Evolutionary conservation across 1,140 invertebrate genomes (phyloP).

Genomic region (Carposina sasakii): DNA sequence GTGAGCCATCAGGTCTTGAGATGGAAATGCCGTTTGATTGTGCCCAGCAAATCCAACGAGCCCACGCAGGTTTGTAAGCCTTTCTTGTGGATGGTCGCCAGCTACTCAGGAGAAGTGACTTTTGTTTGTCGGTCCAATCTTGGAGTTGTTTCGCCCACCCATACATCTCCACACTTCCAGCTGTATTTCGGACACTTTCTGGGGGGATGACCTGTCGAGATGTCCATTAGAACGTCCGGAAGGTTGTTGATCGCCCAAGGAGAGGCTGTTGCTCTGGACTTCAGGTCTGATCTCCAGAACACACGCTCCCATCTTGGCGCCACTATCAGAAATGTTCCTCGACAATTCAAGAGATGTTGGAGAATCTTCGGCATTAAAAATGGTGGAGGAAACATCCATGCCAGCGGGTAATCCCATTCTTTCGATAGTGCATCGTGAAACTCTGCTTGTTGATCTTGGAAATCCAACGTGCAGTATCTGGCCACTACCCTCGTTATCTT

Average conservation of each 20-base stretch:
- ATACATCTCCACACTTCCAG: constrained; percentile 10
- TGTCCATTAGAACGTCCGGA: not conserved
- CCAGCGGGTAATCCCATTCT: not conserved
- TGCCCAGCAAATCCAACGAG: not conserved
- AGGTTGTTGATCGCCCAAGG: no score
- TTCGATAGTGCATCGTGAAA: constrained; percentile 18
- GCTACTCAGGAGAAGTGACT: not conserved
- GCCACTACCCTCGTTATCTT: not conserved
- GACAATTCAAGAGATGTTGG: constrained; percentile 15
- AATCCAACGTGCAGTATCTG: constrained; percentile 6
- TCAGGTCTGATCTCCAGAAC: constrained; percentile 28
- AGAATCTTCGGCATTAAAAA: constrained; percentile 26
- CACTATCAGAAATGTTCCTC: constrained; percentile 14
- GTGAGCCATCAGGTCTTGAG: not conserved
- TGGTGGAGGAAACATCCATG: constrained; percentile 26
- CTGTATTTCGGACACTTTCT: constrained; percentile 6
- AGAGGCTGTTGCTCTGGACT: no score
- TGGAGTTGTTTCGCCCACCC: constrained; percentile 6
- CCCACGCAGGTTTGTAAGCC: constrained; percentile 6
- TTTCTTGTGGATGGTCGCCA: constrained; percentile 9
- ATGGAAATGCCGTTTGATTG: not conserved
- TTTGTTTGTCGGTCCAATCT: not conserved
- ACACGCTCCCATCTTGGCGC: constrained; percentile 28
- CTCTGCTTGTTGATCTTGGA: constrained; percentile 10
- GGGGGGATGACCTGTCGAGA: constrained; percentile 9